phyloP scores from a whole-genome alignment of 2,888 invertebrate genomes.

The Odontocolon sp. region DNA sequence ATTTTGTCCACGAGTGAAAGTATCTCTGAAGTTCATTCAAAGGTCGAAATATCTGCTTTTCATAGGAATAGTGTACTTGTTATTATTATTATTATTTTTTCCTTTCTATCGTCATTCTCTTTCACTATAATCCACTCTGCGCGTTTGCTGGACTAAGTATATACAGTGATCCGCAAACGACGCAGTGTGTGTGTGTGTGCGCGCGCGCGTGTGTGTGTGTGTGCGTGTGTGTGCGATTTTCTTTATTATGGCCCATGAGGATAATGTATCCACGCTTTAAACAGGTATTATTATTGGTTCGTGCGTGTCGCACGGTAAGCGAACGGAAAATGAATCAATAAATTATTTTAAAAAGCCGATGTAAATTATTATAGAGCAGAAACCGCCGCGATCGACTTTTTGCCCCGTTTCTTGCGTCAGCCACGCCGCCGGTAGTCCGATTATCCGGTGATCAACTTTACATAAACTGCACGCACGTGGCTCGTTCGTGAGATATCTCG shows the following conservation, averaged over 20 bases:
- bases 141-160: slow-evolving; percentile 41
- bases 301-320: slow-evolving; percentile 13
- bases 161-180: slow-evolving; percentile 36
- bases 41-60: no score
- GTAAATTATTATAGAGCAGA: slow-evolving; percentile 1
- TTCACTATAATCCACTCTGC: slow-evolving; percentile 8
- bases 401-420: neutral
- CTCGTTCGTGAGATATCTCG: slow-evolving; percentile 1
- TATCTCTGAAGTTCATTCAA: no score
- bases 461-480: slow-evolving; percentile 15
- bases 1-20: no score
- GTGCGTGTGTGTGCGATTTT: no score
- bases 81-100: neutral
- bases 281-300: slow-evolving; percentile 7
- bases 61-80: no score
- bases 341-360: neutral
- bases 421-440: neutral
- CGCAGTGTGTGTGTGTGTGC: slow-evolving; percentile 11
- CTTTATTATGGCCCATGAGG: slow-evolving; percentile 12
- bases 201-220: no score
- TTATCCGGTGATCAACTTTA: neutral
- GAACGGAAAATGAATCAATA: neutral
- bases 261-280: slow-evolving; percentile 4
- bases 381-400: neutral
- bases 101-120: no score